Base-by-base conservation (phyloP, 2,888 invertebrate genomes). In the Iselma pallidipennis region DNA sequence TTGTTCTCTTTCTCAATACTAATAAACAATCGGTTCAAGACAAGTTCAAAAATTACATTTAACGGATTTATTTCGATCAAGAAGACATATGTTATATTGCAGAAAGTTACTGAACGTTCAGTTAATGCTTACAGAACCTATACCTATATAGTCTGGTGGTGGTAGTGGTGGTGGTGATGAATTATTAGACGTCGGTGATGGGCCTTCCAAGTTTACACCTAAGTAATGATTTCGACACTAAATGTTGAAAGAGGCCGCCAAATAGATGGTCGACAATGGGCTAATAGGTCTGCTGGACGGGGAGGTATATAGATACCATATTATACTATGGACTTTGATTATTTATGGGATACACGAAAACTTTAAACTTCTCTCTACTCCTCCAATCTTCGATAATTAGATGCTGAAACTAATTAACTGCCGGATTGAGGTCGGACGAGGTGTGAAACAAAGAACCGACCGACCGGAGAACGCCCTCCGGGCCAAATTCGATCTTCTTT, bases 191-290 rank as follows among this genome's bases (percentile, higher is more conserved):
- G 71, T 67, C 71, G 74, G 80, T 81, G 82, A 82, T 82, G 81
- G 45, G 79, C 81, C 80, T 81, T 79, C 80, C 80, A 79, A 81
- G 81, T 82, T 82, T 82, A 81, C 82, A 81, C 81, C 81, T 82
- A 82, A 82, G 81, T 82, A 82, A 82, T 82, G 82, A 81, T 82
- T 82, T 82, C 82, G 82, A 82, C 82, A 82, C 82, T 81, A 81
- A 80, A 82, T 77, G 79, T 76, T 81, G 79, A 81, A 82, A 81
- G 79, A 77, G 76, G 71, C 80, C 79, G 79, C 76, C 52, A 66
- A 71, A 76, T 73, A 72, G 76, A 75, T 75, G 75, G 77, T 76
- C 77, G 76, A 73, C 77, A 76, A 75, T 74, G 73, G 74, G 68
- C 76, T 76, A 77, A 78, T 76, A 74, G 76, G 71, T 71, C 61